Evolutionary conservation across 2,888 invertebrate species (phyloP).

Genomic region (Megastigmus dorsalis): DNA sequence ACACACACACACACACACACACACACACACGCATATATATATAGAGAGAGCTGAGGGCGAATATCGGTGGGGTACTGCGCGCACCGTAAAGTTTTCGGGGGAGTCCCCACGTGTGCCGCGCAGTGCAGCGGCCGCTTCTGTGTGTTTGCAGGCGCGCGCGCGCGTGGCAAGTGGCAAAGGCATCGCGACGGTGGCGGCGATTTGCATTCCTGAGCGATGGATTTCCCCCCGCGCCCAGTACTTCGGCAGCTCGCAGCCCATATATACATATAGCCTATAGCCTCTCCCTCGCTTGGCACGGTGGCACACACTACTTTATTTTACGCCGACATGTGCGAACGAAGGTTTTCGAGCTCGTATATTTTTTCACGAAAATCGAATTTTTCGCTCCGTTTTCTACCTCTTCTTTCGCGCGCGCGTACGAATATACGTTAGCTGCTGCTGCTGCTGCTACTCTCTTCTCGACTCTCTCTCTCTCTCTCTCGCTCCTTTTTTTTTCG

Average conservation of each 20-base stretch:
- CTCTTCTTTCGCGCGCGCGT: background rate
- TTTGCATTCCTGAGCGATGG: conserved; percentile 48
- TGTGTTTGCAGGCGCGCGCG: background rate
- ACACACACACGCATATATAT: no score
- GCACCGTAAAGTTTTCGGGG: conserved; percentile 38
- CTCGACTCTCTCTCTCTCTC: background rate
- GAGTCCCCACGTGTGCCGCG: background rate
- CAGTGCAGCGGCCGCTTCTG: background rate
- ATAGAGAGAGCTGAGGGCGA: no score
- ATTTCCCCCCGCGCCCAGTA: conserved; percentile 20
- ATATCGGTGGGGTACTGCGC: no score
- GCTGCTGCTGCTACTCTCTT: background rate
- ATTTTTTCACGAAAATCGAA: conserved; percentile 44
- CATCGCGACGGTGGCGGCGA: no score
- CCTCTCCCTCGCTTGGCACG: no score
- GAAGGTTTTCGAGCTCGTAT: conserved; percentile 25
- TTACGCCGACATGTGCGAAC: conserved; percentile 29
- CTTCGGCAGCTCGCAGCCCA: background rate
- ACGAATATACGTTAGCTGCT: background rate
- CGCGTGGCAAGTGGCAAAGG: no score
- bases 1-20: no score
- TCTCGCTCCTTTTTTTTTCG: background rate
- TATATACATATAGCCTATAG: no score
- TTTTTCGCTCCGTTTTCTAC: conserved; percentile 25
- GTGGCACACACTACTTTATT: conserved; percentile 24